A percentile compares a stretch with the other conserved stretches of the same genome.
Conservation (phyloP, 2,888 invertebrate species). For the Hoplodrina blanda region DNA sequence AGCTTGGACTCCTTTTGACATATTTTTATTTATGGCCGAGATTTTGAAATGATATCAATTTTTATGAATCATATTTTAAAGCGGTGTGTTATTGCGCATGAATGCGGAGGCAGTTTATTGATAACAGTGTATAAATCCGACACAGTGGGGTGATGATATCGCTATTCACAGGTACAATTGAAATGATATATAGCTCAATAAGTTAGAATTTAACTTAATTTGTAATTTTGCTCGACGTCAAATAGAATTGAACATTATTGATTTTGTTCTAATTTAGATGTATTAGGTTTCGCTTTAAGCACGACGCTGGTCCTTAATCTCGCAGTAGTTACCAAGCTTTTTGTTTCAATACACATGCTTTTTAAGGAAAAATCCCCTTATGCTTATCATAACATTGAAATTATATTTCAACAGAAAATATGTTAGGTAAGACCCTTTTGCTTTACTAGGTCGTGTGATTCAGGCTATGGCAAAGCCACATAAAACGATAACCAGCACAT, state of each 20-base stretch:
- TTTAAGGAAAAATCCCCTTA: too few species aligned
- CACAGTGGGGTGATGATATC: conserved; percentile 24
- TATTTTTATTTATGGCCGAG: conserved; percentile 52
- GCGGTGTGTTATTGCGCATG: background rate
- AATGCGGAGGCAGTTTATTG: conserved; percentile 6
- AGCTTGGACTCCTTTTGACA: conserved; percentile 38
- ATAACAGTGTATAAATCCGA: conserved; percentile 11
- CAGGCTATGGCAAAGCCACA: background rate
- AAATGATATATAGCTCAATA: conserved; percentile 27
- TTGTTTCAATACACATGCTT: background rate
- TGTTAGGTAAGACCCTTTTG: background rate
- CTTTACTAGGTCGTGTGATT: background rate
- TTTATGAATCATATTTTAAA: conserved; percentile 16
- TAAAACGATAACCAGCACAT: conserved; percentile 1
- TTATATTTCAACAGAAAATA: background rate
- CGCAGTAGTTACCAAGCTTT: background rate
- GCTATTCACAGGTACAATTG: conserved; percentile 7
- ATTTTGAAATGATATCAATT: conserved; percentile 28
- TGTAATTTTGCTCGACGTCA: conserved; percentile 7
- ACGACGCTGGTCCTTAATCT: background rate
- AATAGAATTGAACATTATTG: conserved; percentile 17
- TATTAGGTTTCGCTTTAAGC: background rate
- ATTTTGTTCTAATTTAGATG: background rate
- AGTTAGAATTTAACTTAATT: conserved; percentile 20
- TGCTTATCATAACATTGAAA: background rate